Evolutionary conservation across 2,888 invertebrate species (phyloP).

Genomic region (Spicauda simplicius): DNA sequence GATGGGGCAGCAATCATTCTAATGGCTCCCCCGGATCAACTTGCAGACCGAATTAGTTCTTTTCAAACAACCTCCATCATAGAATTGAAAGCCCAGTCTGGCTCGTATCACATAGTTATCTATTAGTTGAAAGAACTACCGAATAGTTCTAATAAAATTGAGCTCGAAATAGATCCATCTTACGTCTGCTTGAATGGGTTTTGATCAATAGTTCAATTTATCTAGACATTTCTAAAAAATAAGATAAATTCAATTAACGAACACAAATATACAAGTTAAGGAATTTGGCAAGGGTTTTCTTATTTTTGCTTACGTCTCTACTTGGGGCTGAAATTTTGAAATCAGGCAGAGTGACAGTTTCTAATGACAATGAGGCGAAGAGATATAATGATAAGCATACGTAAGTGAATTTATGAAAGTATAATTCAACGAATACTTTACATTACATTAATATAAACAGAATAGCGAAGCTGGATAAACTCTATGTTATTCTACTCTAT

Average conservation of each 20-base stretch:
- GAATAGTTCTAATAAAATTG: conserved; percentile 30
- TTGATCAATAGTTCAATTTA: conserved; percentile 12
- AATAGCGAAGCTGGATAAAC: too few species aligned
- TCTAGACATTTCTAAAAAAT: conserved; percentile 11
- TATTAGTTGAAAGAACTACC: conserved; percentile 28
- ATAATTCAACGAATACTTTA: too few species aligned
- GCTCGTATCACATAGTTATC: conserved; percentile 29
- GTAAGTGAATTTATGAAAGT: too few species aligned
- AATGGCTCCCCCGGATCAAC: conserved; percentile 69
- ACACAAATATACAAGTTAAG: not conserved
- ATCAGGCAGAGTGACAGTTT: too few species aligned
- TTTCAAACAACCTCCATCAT: conserved; percentile 60
- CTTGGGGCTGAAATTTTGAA: too few species aligned
- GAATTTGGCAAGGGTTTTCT: too few species aligned
- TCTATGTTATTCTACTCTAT: too few species aligned
- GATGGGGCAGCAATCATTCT: conserved; percentile 75
- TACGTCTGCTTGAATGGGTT: conserved; percentile 22
- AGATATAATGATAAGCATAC: too few species aligned
- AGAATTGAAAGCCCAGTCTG: conserved; percentile 73
- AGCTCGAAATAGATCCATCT: conserved; percentile 26
- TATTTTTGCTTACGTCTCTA: not conserved
- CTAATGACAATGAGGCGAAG: too few species aligned
- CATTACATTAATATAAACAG: too few species aligned
- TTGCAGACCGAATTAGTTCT: conserved; percentile 76
- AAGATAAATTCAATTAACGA: not conserved